phyloP scores from a whole-genome alignment of 2,888 invertebrate species.

The Vesta saturnalis region DNA sequence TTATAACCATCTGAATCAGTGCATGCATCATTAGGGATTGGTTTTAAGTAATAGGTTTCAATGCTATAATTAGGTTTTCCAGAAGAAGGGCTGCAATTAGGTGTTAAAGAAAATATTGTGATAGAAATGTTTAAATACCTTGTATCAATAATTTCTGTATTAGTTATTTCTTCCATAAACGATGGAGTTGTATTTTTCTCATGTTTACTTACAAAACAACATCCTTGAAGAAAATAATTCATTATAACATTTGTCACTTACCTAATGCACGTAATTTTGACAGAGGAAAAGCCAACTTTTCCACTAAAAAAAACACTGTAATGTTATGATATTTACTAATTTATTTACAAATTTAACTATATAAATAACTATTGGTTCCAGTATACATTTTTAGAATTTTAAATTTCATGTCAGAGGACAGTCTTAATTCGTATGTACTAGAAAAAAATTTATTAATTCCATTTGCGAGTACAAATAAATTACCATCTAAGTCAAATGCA shows the following conservation, averaged over 20 bases:
- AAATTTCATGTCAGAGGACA: conserved; percentile 67
- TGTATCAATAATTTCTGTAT: neutral
- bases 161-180: neutral
- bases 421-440: conserved; percentile 17
- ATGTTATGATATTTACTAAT: too few relatives aligned
- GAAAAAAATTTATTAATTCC: conserved; percentile 31
- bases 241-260: conserved; percentile 7
- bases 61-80: too few relatives aligned
- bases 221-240: neutral
- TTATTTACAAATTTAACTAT: conserved; percentile 42
- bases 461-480: conserved; percentile 72
- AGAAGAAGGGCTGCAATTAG: too few relatives aligned
- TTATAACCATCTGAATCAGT: neutral
- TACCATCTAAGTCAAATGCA: conserved; percentile 71
- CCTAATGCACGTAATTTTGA: conserved; percentile 11
- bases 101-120: neutral
- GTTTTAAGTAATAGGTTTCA: too few relatives aligned
- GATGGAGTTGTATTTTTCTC: conserved; percentile 14
- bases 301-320: too few relatives aligned
- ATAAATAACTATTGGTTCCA: conserved; percentile 71
- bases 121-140: neutral
- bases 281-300: neutral
- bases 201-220: neutral
- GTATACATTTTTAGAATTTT: conserved; percentile 69
- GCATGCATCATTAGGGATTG: too few relatives aligned